phyloP scores from a whole-genome alignment of 1,140 invertebrate species.

The Zophobas morio region DNA sequence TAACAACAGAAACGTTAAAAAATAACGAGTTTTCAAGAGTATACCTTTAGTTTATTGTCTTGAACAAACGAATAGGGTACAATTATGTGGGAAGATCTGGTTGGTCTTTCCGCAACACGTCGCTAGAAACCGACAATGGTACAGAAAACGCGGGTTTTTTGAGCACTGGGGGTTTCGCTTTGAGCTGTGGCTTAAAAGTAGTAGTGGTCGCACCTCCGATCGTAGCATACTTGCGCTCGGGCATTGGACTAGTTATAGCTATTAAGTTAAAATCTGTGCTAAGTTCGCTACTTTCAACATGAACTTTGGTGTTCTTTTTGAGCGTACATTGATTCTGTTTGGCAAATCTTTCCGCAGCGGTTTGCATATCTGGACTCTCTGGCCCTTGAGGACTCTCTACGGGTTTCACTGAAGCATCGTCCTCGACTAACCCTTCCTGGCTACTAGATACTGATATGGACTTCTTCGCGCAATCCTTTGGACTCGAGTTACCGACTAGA shows the following conservation, averaged over 20 bases:
- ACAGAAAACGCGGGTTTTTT: slow-evolving; percentile 66
- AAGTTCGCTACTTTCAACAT: slow-evolving; percentile 60
- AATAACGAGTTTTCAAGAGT: slow-evolving; percentile 32
- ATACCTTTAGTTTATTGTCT: slow-evolving; percentile 43
- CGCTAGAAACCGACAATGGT: slow-evolving; percentile 54
- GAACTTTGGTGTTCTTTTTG: slow-evolving; percentile 80
- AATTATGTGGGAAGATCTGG: slow-evolving; percentile 60
- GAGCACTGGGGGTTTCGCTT: slow-evolving; percentile 64
- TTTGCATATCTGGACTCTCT: slow-evolving; percentile 80
- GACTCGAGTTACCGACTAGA: slow-evolving; percentile 66
- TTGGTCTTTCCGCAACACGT: slow-evolving; percentile 57
- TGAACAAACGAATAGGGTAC: slow-evolving; percentile 9
- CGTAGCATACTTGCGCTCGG: slow-evolving; percentile 61
- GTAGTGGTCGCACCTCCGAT: slow-evolving; percentile 56
- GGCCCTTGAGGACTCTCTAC: slow-evolving; percentile 67
- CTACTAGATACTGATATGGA: slow-evolving; percentile 64
- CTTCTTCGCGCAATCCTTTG: slow-evolving; percentile 70
- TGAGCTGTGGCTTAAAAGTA: slow-evolving; percentile 64
- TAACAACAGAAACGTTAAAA: neutral
- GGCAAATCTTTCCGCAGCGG: slow-evolving; percentile 81
- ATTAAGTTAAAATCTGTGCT: slow-evolving; percentile 57
- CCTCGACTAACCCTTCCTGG: slow-evolving; percentile 56
- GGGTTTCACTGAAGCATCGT: slow-evolving; percentile 56
- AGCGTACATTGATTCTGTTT: slow-evolving; percentile 87
- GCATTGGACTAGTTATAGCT: slow-evolving; percentile 63